Evolutionary conservation across 2,888 invertebrate genomes (phyloP).

Genomic region (Deilephila porcellus): DNA sequence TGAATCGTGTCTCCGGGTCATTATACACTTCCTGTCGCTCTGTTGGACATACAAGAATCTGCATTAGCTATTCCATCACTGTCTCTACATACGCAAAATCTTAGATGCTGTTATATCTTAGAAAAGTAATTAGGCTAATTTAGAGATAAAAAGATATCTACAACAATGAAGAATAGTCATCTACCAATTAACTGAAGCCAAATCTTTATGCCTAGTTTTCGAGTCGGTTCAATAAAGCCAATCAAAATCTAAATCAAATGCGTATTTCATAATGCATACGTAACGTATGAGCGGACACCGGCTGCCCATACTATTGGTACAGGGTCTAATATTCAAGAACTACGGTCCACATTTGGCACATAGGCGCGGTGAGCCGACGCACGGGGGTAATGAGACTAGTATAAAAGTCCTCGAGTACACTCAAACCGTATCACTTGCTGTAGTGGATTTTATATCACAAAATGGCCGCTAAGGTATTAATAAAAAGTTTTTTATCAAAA

Average conservation of each 20-base stretch:
- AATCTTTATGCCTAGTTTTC: too few relatives aligned
- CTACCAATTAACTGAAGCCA: not conserved
- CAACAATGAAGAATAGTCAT: too few relatives aligned
- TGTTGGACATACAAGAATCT: too few relatives aligned
- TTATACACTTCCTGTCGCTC: too few relatives aligned
- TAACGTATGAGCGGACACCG: conserved; percentile 13
- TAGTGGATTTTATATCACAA: conserved; percentile 73
- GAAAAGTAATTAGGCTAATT: too few relatives aligned
- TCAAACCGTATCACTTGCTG: conserved; percentile 74
- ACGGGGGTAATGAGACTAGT: conserved; percentile 73
- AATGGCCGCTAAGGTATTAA: conserved; percentile 82
- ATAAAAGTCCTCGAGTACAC: conserved; percentile 72
- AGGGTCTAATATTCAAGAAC: conserved; percentile 47
- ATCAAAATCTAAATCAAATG: conserved; percentile 24
- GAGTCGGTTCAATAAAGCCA: not conserved
- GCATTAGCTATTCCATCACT: too few relatives aligned
- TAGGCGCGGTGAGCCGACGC: conserved; percentile 43
- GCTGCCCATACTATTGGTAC: conserved; percentile 34
- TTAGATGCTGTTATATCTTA: too few relatives aligned
- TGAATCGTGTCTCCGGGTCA: too few relatives aligned
- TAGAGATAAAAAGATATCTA: too few relatives aligned
- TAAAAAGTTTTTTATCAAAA: conserved; percentile 28
- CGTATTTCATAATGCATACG: conserved; percentile 24
- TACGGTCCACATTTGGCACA: conserved; percentile 51
- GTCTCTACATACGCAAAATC: too few relatives aligned